Evolutionary conservation across 1,140 invertebrate species (phyloP).

Genomic region (Meloidogyne hapla): DNA sequence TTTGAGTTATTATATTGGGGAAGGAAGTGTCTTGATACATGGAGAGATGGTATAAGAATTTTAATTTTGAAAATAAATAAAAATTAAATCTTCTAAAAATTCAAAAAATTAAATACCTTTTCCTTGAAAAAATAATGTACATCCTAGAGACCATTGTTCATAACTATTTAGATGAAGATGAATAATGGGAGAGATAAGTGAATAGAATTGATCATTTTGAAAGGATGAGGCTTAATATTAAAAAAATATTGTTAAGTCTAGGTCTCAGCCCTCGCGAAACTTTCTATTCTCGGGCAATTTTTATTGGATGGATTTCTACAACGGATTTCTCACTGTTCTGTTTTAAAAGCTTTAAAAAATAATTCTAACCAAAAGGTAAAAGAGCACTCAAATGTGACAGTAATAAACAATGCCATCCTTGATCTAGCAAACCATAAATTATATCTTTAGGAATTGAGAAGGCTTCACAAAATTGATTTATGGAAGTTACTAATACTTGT

Average conservation of each 20-base stretch:
- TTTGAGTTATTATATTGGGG: too few species aligned
- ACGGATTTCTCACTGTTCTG: neutral
- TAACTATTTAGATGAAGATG: constrained; percentile 20
- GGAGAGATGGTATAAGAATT: too few species aligned
- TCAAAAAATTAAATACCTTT: neutral
- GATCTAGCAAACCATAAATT: constrained; percentile 22
- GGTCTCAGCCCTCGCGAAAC: too few species aligned
- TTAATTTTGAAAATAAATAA: too few species aligned
- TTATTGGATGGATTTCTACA: too few species aligned
- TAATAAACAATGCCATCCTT: constrained; percentile 44
- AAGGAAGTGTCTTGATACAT: too few species aligned
- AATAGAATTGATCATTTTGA: neutral
- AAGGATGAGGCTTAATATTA: neutral
- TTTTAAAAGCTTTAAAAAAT: neutral
- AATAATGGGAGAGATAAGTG: neutral
- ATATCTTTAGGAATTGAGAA: constrained; percentile 27
- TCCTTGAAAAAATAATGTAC: constrained; percentile 22
- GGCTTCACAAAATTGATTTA: constrained; percentile 18
- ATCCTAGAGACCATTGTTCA: constrained; percentile 36
- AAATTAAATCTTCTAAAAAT: too few species aligned
- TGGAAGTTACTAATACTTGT: constrained; percentile 21
- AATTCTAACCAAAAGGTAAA: constrained; percentile 16
- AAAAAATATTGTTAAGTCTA: neutral
- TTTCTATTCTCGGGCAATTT: neutral
- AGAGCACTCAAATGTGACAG: constrained; percentile 35